Percentiles rank a stretch among this genome's conserved stretches.
Evolutionary conservation across 2,797 vertebrate genomes (phyloP).

Genomic region (Microctenopoma stevenorrisi): DNA sequence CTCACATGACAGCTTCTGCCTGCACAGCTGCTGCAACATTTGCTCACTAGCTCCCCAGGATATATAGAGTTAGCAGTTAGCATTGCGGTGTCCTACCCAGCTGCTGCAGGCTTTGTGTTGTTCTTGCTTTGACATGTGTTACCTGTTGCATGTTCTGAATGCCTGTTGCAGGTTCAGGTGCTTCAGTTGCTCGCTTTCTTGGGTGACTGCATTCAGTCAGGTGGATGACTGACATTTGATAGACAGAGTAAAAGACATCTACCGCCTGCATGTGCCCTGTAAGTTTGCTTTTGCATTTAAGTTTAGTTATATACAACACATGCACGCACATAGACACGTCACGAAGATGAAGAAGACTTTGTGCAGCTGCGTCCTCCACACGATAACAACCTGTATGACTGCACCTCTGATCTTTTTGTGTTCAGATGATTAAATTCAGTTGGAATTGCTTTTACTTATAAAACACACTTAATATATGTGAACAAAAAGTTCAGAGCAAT

Average conservation of each 20-base stretch:
- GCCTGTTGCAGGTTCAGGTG: constrained; percentile 28
- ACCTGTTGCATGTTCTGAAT: constrained; percentile 33
- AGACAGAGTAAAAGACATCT: background rate
- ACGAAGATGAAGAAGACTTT: constrained; percentile 7
- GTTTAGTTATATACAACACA: constrained; percentile 3
- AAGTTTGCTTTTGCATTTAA: background rate
- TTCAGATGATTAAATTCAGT: constrained; percentile 31
- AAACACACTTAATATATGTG: background rate
- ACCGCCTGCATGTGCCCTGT: background rate
- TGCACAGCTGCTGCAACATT: constrained; percentile 65
- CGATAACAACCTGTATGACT: constrained; percentile 9
- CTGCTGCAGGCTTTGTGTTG: constrained; percentile 8
- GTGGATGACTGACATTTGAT: background rate
- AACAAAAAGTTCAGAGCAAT: background rate
- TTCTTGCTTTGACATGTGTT: background rate
- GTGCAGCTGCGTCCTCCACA: constrained; percentile 15
- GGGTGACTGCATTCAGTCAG: background rate
- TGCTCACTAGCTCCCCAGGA: constrained; percentile 57
- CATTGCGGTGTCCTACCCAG: background rate
- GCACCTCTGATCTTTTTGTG: constrained; percentile 32
- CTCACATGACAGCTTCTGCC: constrained; percentile 64
- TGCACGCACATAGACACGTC: background rate
- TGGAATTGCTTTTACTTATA: background rate
- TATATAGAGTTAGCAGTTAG: constrained; percentile 36
- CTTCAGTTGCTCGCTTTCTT: background rate